phyloP scores from a whole-genome alignment of 1,140 invertebrate genomes.

The Fragariocoptes setiger region DNA sequence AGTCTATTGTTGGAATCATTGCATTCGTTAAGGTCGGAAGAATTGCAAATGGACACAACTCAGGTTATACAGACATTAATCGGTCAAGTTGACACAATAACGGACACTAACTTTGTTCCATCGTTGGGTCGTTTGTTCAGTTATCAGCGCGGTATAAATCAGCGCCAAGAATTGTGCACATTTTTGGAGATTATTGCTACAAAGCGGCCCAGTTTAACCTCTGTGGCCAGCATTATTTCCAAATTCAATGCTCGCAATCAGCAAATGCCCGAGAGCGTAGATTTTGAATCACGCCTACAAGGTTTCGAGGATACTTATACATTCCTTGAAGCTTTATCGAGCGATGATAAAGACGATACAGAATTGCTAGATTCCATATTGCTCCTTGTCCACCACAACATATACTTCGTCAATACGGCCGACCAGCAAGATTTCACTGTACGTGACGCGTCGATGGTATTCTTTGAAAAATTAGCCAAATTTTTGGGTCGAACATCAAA shows the following conservation, averaged over 20 bases:
- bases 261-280: constrained; percentile 59
- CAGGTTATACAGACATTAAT: neutral
- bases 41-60: neutral
- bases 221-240: constrained; percentile 21
- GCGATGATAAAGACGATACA: constrained; percentile 18
- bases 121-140: neutral
- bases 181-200: constrained; percentile 13
- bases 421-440: constrained; percentile 44
- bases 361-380: constrained; percentile 21
- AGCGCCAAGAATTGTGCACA: constrained; percentile 12
- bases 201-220: constrained; percentile 15
- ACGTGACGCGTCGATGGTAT: constrained; percentile 36
- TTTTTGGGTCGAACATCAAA: constrained; percentile 14
- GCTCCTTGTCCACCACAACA: constrained; percentile 44
- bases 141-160: constrained; percentile 7
- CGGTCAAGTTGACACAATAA: neutral
- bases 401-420: constrained; percentile 35
- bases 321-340: constrained; percentile 24
- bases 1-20: neutral
- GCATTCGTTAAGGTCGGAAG: neutral
- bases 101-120: neutral
- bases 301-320: constrained; percentile 25
- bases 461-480: constrained; percentile 30
- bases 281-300: constrained; percentile 43
- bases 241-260: constrained; percentile 55